Percentiles rank a stretch among this genome's conserved stretches.
Conservation (phyloP, 2,797 vertebrate genomes). For the Columba guinea region DNA sequence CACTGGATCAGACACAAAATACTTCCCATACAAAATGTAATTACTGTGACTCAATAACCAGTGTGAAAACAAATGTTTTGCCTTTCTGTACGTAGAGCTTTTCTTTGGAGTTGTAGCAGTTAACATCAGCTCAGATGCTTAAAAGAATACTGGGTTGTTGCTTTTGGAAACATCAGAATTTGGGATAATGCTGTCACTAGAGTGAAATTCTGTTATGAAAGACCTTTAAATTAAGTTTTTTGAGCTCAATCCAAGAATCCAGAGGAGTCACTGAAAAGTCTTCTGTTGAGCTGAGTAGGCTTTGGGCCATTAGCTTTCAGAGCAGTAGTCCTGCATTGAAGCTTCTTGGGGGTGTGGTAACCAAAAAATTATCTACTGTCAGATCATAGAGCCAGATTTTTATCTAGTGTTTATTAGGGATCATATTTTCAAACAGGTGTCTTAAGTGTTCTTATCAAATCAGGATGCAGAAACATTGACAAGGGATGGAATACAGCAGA, state of each 20-base stretch:
- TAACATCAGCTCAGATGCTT: background rate
- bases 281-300: background rate
- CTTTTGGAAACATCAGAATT: background rate
- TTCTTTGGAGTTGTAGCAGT: background rate
- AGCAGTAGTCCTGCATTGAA: background rate
- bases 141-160: background rate
- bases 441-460: background rate
- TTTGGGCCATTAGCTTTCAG: background rate
- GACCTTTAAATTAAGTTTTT: background rate
- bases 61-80: slow-evolving; percentile 8
- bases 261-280: background rate
- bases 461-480: background rate
- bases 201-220: background rate
- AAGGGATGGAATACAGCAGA: background rate
- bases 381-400: background rate
- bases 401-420: background rate
- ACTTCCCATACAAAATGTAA: background rate
- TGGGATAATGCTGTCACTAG: background rate
- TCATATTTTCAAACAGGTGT: background rate
- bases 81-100: background rate
- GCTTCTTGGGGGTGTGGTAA: background rate
- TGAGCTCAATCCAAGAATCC: background rate
- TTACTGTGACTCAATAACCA: background rate
- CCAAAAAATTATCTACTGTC: background rate
- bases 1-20: background rate